Evolutionary conservation across 2,113 vertebrate species (phyloP).

Genomic region (Labeo rohita): DNA sequence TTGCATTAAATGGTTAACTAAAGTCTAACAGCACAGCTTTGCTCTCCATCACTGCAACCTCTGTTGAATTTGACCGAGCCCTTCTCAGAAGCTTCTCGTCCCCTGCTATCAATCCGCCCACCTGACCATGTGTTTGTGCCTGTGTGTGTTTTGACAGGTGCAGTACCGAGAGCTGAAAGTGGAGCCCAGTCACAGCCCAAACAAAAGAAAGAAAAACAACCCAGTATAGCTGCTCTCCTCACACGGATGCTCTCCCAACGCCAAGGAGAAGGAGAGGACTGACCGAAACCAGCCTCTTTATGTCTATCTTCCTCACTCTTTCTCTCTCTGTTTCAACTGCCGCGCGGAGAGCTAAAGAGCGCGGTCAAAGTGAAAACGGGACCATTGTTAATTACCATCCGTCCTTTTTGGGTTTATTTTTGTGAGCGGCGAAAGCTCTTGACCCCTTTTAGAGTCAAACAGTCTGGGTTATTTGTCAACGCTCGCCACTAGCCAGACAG

Average conservation of each 20-base stretch:
- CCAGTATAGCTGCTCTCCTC: conserved; percentile 81
- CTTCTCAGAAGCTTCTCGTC: conserved; percentile 20
- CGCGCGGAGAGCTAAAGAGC: background rate
- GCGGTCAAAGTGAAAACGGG: conserved; percentile 60
- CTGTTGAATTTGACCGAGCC: conserved; percentile 64
- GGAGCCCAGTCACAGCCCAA: conserved; percentile 92
- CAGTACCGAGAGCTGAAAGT: conserved; percentile 96
- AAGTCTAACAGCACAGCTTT: background rate
- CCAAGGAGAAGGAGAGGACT: conserved; percentile 75
- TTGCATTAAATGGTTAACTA: background rate
- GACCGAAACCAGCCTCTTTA: conserved; percentile 65
- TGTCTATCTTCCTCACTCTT: conserved; percentile 72
- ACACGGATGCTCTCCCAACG: conserved; percentile 71
- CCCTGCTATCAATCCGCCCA: conserved; percentile 37
- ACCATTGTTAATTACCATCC: conserved; percentile 62
- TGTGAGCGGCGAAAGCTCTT: conserved; percentile 55
- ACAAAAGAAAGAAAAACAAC: conserved; percentile 98
- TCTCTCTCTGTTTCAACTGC: conserved; percentile 60
- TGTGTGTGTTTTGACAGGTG: conserved; percentile 94
- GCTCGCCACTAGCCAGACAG: conserved; percentile 47
- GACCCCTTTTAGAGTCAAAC: conserved; percentile 61
- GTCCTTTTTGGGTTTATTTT: conserved; percentile 54
- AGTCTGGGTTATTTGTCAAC: conserved; percentile 56
- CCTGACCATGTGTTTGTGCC: conserved; percentile 60
- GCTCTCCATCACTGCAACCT: conserved; percentile 48